Evolutionary conservation across 2,797 vertebrate species (phyloP).

Genomic region (Eupleurogrammus muticus): DNA sequence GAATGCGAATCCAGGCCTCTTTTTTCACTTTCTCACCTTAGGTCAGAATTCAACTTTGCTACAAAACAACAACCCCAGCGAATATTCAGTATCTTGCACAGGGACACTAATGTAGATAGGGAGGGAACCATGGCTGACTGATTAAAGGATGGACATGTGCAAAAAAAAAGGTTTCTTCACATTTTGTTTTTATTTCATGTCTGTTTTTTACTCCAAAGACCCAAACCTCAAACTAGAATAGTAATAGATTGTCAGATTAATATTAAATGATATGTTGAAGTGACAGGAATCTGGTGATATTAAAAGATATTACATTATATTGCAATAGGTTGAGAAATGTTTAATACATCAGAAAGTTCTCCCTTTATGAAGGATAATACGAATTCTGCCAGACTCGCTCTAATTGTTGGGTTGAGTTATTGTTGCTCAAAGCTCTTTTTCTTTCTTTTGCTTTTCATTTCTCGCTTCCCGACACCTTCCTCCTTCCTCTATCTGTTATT

Average conservation of each 20-base stretch:
- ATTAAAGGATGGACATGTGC: not conserved
- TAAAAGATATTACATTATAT: not conserved
- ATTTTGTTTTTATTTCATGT: not conserved
- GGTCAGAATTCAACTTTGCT: not conserved
- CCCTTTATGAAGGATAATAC: constrained; percentile 52
- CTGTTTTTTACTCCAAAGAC: not conserved
- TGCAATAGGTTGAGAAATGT: constrained; percentile 28
- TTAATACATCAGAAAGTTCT: constrained; percentile 34
- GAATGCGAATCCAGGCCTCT: not conserved
- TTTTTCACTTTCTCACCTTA: not conserved
- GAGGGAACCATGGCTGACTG: not conserved
- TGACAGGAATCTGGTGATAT: not conserved
- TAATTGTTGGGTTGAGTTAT: constrained; percentile 77
- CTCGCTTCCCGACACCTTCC: constrained; percentile 73
- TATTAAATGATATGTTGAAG: constrained; percentile 15
- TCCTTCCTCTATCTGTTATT: constrained; percentile 80
- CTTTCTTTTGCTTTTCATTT: constrained; percentile 74
- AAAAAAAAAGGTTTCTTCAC: not conserved
- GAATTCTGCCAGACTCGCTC: constrained; percentile 64
- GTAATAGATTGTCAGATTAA: not conserved
- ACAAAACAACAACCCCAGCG: not conserved
- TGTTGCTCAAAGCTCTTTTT: constrained; percentile 67
- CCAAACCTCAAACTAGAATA: not conserved
- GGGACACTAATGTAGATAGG: constrained; percentile 4
- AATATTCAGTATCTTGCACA: constrained; percentile 1